phyloP scores from a whole-genome alignment of 2,113 vertebrate species.

The Conger conger region DNA sequence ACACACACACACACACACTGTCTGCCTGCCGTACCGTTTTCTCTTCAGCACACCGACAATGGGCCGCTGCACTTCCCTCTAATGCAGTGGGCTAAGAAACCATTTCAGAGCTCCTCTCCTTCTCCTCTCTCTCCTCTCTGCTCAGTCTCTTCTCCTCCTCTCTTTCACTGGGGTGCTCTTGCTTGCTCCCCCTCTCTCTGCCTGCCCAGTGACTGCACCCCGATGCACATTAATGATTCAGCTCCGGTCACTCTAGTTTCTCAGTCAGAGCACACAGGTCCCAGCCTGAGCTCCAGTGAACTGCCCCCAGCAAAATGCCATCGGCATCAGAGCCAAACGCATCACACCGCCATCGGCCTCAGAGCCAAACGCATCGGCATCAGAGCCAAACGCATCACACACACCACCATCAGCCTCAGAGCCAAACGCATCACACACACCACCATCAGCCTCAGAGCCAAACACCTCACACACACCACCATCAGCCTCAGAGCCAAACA shows the following conservation, averaged over 20 bases:
- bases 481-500: constrained; percentile 65
- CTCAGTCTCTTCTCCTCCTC: constrained; percentile 51
- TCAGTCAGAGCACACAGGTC: too few relatives aligned
- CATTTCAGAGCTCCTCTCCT: constrained; percentile 73
- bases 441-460: constrained; percentile 68
- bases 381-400: constrained; percentile 75
- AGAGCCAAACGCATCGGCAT: constrained; percentile 56
- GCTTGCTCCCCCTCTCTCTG: constrained; percentile 60
- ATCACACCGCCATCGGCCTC: too few relatives aligned
- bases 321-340: constrained; percentile 65
- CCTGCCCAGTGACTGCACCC: too few relatives aligned
- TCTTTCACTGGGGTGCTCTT: constrained; percentile 44
- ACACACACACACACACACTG: too few relatives aligned
- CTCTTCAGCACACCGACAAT: constrained; percentile 67
- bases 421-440: too few relatives aligned
- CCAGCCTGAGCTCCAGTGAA: too few relatives aligned
- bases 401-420: constrained; percentile 61
- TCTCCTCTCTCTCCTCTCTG: constrained; percentile 59
- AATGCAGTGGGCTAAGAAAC: constrained; percentile 58
- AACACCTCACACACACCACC: too few relatives aligned
- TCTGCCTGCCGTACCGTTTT: not conserved
- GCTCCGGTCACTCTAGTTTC: constrained; percentile 92
- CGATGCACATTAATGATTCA: constrained; percentile 99
- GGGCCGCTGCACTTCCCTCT: constrained; percentile 75
- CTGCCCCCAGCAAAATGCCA: too few relatives aligned